Percentiles rank a stretch among this genome's conserved stretches.
Conservation (phyloP, 1,140 invertebrate genomes). For the Micrasema minimum region DNA sequence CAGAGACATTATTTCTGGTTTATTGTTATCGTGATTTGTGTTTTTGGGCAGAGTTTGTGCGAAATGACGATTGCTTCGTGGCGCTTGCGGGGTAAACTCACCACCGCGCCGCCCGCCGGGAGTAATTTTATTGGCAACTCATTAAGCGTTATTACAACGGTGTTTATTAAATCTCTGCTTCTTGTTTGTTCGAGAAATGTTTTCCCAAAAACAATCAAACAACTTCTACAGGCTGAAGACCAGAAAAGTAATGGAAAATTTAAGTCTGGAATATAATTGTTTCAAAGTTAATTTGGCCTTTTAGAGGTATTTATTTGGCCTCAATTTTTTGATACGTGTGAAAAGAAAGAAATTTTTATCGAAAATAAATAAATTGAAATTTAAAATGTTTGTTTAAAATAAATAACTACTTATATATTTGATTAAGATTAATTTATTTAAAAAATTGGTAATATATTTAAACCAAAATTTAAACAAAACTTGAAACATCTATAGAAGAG, state of each 20-base stretch:
- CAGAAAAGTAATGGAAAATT: neutral
- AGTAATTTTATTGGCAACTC: slow-evolving; percentile 34
- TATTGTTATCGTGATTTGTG: slow-evolving; percentile 26
- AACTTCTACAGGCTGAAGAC: slow-evolving; percentile 12
- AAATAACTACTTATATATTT: no score
- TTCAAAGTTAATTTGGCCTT: no score
- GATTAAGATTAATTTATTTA: no score
- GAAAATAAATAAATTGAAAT: no score
- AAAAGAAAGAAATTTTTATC: no score
- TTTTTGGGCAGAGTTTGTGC: neutral
- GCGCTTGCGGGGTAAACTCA: neutral
- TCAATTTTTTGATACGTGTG: no score
- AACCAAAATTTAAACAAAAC: no score
- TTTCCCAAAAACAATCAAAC: slow-evolving; percentile 7
- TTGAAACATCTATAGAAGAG: no score
- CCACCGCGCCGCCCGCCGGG: neutral
- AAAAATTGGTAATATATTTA: no score
- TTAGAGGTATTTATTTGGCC: no score
- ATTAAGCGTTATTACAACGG: slow-evolving; percentile 32
- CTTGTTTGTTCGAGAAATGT: slow-evolving; percentile 22
- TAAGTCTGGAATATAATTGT: no score
- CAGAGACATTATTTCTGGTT: slow-evolving; percentile 28
- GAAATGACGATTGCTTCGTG: slow-evolving; percentile 18
- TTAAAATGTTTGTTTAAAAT: no score
- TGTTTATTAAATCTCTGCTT: slow-evolving; percentile 26